phyloP scores from a whole-genome alignment of 2,888 invertebrate genomes.

The Ypsolopha scabrella region DNA sequence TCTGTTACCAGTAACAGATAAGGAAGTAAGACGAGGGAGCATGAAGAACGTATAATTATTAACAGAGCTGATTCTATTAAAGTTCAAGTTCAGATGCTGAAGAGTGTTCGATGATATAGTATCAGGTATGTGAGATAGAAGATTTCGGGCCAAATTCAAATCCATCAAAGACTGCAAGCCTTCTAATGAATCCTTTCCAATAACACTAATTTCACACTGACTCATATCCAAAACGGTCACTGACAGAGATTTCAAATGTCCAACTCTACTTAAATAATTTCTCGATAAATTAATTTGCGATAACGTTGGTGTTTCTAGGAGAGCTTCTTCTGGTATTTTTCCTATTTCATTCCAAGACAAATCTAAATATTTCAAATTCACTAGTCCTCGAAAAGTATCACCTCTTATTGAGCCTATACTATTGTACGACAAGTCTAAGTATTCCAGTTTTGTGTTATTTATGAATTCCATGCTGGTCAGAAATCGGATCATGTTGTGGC shows the following conservation, averaged over 20 bases:
- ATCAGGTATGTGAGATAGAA: slow-evolving; percentile 72
- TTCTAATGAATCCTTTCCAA: slow-evolving; percentile 69
- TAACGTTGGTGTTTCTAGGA: slow-evolving; percentile 72
- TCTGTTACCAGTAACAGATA: slow-evolving; percentile 79
- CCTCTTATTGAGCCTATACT: slow-evolving; percentile 70
- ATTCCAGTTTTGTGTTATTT: slow-evolving; percentile 71
- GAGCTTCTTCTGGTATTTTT: slow-evolving; percentile 67
- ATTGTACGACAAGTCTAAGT: slow-evolving; percentile 76
- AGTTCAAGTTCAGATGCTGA: slow-evolving; percentile 70
- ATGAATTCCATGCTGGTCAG: slow-evolving; percentile 71
- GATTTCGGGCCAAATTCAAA: slow-evolving; percentile 76
- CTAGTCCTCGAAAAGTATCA: slow-evolving; percentile 72
- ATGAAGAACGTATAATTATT: slow-evolving; percentile 73
- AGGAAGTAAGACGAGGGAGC: slow-evolving; percentile 69
- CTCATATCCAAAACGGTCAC: slow-evolving; percentile 72
- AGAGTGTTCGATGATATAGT: slow-evolving; percentile 72
- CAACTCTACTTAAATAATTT: slow-evolving; percentile 72
- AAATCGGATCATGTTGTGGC: slow-evolving; percentile 73
- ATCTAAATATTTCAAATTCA: slow-evolving; percentile 71
- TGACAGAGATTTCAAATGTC: slow-evolving; percentile 69
- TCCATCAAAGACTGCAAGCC: slow-evolving; percentile 70
- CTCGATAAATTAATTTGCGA: slow-evolving; percentile 73
- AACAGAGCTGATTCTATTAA: slow-evolving; percentile 71
- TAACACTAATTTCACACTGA: slow-evolving; percentile 73
- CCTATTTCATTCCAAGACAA: slow-evolving; percentile 78